Percentiles rank a stretch among this genome's conserved stretches.
Conservation (phyloP, 2,888 invertebrate genomes). For the Apamea sordens region DNA sequence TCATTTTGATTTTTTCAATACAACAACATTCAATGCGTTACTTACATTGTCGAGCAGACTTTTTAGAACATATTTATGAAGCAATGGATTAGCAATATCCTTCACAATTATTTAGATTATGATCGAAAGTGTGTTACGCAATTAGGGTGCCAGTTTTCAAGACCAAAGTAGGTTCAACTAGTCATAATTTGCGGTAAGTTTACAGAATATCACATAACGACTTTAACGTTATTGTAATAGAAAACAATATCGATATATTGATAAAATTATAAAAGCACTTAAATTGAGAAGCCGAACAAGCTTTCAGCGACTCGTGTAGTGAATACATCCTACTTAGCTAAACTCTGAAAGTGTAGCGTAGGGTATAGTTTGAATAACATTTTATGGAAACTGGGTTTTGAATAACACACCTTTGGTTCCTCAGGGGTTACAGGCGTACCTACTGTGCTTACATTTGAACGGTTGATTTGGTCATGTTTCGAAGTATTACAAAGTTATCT, state of each 20-base stretch:
- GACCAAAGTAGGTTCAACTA: background rate
- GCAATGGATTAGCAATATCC: no score
- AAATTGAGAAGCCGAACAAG: background rate
- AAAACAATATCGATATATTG: conserved; percentile 26
- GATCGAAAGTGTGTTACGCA: no score
- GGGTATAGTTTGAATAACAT: conserved; percentile 34
- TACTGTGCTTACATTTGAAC: background rate
- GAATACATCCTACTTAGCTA: background rate
- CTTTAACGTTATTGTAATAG: background rate
- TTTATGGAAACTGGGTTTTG: background rate
- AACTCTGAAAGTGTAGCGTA: background rate
- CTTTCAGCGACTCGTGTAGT: conserved; percentile 16
- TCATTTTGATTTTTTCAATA: no score
- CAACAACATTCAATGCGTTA: no score
- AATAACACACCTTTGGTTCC: conserved; percentile 34
- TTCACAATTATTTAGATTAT: no score
- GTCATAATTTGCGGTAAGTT: background rate
- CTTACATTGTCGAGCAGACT: no score
- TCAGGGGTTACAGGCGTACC: background rate
- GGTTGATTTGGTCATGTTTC: conserved; percentile 17
- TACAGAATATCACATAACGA: background rate
- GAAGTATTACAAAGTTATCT: no score
- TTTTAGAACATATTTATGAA: no score
- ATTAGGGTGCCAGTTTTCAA: no score
- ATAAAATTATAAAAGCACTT: conserved; percentile 34